Conservation (phyloP, 1,140 invertebrate genomes). For the Globodera rostochiensis region DNA sequence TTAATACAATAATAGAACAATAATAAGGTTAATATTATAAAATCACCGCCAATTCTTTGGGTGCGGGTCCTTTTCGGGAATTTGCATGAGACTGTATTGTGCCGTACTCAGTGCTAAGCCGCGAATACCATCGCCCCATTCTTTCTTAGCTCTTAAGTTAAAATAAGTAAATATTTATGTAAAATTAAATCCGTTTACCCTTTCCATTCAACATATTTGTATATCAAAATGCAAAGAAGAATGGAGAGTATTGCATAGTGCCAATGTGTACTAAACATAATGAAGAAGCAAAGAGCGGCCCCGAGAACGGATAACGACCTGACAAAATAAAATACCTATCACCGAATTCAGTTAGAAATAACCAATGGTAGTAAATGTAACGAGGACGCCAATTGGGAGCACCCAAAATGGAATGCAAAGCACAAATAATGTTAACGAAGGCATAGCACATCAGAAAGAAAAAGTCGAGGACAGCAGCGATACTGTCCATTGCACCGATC, state of each 20-base stretch:
- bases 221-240: conserved; percentile 87
- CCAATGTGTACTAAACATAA: conserved; percentile 99
- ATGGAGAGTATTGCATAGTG: conserved; percentile 94
- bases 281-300: conserved; percentile 87
- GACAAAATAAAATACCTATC: conserved; percentile 11
- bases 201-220: conserved; percentile 99
- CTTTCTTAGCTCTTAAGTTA: conserved; percentile 85
- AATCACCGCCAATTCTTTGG: conserved; percentile 60
- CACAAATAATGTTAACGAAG: conserved; percentile 97
- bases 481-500: conserved; percentile 62
- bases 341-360: conserved; percentile 36
- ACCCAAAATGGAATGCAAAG: conserved; percentile 85
- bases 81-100: conserved; percentile 78
- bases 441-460: conserved; percentile 99
- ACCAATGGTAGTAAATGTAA: conserved; percentile 96
- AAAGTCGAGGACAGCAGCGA: conserved; percentile 65
- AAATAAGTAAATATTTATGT: conserved; percentile 14
- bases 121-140: conserved; percentile 98
- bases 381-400: conserved; percentile 97
- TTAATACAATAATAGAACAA: neutral
- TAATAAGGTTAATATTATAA: conserved; percentile 7
- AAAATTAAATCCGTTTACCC: conserved; percentile 72
- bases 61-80: conserved; percentile 63
- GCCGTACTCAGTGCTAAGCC: conserved; percentile 95
- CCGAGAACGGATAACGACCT: conserved; percentile 83